Evolutionary conservation across 64 coral and sea anemone species (phyloP).

Genomic region (Pocillopora verrucosa): DNA sequence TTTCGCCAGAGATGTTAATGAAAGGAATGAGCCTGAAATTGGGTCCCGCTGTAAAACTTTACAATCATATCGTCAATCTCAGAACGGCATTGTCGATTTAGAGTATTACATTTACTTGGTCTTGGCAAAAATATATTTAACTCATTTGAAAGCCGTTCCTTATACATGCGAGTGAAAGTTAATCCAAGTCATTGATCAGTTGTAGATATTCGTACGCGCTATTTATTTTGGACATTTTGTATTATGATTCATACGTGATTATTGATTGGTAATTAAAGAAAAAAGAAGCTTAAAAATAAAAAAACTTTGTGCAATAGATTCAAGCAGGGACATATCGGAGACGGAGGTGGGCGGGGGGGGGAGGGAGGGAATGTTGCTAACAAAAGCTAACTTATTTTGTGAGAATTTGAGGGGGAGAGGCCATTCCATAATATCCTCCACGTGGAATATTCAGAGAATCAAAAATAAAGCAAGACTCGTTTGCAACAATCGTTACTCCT

Average conservation of each 20-base stretch:
- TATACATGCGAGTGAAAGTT: not conserved
- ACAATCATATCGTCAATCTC: slow-evolving; percentile 79
- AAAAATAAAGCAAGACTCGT: too few relatives aligned
- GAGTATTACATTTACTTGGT: not conserved
- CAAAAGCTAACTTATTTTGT: too few relatives aligned
- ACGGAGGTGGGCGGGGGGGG: too few relatives aligned
- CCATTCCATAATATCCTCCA: too few relatives aligned
- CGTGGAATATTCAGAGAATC: too few relatives aligned
- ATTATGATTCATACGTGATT: not conserved
- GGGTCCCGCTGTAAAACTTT: slow-evolving; percentile 83
- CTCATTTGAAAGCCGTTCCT: not conserved
- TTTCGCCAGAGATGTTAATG: slow-evolving; percentile 83
- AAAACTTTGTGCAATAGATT: too few relatives aligned
- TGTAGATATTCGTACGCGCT: not conserved
- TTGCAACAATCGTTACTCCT: too few relatives aligned
- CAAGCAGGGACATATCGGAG: too few relatives aligned
- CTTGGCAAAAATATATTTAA: not conserved
- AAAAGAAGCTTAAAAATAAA: not conserved
- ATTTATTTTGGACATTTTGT: slow-evolving; percentile 13
- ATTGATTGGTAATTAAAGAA: not conserved
- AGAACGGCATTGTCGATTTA: slow-evolving; percentile 43
- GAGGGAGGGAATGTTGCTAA: too few relatives aligned
- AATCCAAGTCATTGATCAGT: not conserved
- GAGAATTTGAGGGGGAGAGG: too few relatives aligned
- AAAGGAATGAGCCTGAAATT: slow-evolving; percentile 87